These are phyloP conservation scores for Notarius quadriscutis DNA, from an alignment of 2,113 vertebrate species.

Conservation along the genomic window DNA sequence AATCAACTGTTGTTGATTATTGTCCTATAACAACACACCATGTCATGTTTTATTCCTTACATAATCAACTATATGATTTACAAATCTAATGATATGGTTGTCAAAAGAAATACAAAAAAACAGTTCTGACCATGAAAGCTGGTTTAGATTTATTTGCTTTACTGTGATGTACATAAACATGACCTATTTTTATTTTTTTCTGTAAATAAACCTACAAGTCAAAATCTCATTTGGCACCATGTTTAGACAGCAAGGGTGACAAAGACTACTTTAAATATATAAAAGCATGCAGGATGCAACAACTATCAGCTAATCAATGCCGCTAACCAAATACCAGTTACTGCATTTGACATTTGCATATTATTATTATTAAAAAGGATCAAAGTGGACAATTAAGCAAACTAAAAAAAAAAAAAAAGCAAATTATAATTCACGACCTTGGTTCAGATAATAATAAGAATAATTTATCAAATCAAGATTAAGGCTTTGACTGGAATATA, in stretches of 20 bases:
- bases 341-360: slow-evolving; percentile 30
- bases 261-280: slow-evolving; percentile 2
- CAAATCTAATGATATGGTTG: neutral
- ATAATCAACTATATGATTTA: neutral
- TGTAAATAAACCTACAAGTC: slow-evolving; percentile 1
- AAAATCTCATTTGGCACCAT: slow-evolving; percentile 40
- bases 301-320: neutral
- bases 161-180: slow-evolving; percentile 63
- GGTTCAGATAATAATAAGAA: neutral
- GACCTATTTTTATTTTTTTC: slow-evolving; percentile 8
- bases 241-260: neutral
- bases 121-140: slow-evolving; percentile 53
- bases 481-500: slow-evolving; percentile 22
- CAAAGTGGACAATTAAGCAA: neutral
- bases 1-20: neutral
- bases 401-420: slow-evolving; percentile 2
- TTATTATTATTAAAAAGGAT: slow-evolving; percentile 7
- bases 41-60: neutral
- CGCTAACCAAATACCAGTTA: slow-evolving; percentile 16
- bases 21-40: neutral
- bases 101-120: slow-evolving; percentile 15
- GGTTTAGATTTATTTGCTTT: slow-evolving; percentile 68
- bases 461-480: neutral
- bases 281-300: slow-evolving; percentile 6
- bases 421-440: neutral